Conservation (phyloP, 2,113 vertebrate genomes). For the Cololabis saira region DNA sequence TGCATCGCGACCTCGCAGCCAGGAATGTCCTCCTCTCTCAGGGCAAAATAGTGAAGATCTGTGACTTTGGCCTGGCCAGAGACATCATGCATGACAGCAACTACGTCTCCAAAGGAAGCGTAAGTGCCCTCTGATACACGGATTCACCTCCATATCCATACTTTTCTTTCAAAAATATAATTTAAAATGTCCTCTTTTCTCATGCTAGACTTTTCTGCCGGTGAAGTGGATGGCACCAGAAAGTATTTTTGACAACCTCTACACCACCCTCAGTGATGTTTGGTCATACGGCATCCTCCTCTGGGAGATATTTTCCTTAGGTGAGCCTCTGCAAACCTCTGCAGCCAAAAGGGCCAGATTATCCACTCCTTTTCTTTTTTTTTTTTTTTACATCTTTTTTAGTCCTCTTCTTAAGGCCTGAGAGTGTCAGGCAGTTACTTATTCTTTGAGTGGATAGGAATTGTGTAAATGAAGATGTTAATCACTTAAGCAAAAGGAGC, state of each 20-base stretch:
- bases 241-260: slow-evolving; percentile 98
- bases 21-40: slow-evolving; percentile 98
- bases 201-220: slow-evolving; percentile 91
- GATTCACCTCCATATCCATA: background rate
- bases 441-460: too few relatives aligned
- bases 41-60: slow-evolving; percentile 98
- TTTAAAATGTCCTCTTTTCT: slow-evolving; percentile 14
- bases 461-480: too few relatives aligned
- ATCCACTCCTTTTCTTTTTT: too few relatives aligned
- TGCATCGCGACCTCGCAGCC: slow-evolving; percentile 96
- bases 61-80: slow-evolving; percentile 96
- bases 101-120: slow-evolving; percentile 98
- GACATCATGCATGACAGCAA: slow-evolving; percentile 99
- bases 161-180: background rate
- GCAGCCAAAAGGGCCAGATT: background rate
- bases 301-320: slow-evolving; percentile 99
- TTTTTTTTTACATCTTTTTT: too few relatives aligned
- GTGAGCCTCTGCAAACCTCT: slow-evolving; percentile 73
- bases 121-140: slow-evolving; percentile 76
- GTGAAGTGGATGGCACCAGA: slow-evolving; percentile 99
- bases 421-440: too few relatives aligned
- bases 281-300: slow-evolving; percentile 98
- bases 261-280: slow-evolving; percentile 96
- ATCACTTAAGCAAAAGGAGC: too few relatives aligned
- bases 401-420: too few relatives aligned